Conservation (phyloP, 2,797 vertebrate species). For the Syncerus caffer region DNA sequence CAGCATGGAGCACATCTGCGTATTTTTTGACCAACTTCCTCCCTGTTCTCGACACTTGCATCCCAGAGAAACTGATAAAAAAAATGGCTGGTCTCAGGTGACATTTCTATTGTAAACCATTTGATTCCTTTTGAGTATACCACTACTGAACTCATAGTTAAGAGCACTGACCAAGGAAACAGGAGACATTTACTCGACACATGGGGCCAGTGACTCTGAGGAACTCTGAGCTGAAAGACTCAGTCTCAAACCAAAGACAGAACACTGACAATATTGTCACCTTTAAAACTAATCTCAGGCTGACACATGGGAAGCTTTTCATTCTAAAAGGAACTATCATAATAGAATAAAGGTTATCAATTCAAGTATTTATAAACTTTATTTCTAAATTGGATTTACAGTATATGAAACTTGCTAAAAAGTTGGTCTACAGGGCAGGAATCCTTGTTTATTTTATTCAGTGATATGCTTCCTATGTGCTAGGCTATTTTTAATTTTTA, state of each 20-base stretch:
- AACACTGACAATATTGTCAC: neutral
- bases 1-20: neutral
- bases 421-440: neutral
- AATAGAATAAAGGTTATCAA: neutral
- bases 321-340: neutral
- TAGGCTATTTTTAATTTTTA: neutral
- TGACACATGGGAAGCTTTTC: neutral
- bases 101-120: neutral
- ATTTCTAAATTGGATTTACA: neutral
- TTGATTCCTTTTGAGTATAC: neutral
- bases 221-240: neutral
- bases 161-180: neutral
- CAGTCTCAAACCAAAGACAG: neutral
- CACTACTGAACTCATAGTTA: neutral
- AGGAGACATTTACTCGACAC: neutral
- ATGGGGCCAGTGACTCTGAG: neutral
- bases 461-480: neutral
- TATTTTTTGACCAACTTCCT: neutral
- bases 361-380: neutral
- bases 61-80: neutral
- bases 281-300: neutral
- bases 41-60: neutral
- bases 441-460: neutral
- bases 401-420: neutral
- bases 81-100: neutral